Evolutionary conservation across 2,888 invertebrate genomes (phyloP).

Genomic region (Protophormia terraenovae): DNA sequence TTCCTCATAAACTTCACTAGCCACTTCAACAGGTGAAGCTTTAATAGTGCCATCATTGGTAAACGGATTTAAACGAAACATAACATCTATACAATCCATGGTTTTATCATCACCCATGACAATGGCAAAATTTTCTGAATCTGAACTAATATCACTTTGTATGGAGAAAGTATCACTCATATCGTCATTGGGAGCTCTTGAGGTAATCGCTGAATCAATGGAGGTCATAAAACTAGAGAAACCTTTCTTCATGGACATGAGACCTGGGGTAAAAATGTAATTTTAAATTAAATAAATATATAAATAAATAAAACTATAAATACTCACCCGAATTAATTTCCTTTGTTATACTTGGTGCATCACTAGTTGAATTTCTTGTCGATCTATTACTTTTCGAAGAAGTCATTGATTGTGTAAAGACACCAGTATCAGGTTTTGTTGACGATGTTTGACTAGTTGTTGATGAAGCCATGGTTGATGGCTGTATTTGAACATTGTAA

Average conservation of each 20-base stretch:
- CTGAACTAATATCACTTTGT: conserved; percentile 92
- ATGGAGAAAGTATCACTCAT: conserved; percentile 89
- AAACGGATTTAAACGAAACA: conserved; percentile 83
- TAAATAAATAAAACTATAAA: not conserved
- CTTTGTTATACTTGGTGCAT: conserved; percentile 80
- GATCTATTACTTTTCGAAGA: conserved; percentile 79
- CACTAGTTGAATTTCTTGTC: conserved; percentile 75
- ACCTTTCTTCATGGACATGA: conserved; percentile 91
- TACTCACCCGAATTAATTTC: conserved; percentile 82
- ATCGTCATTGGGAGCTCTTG: conserved; percentile 85
- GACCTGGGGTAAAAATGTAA: conserved; percentile 80
- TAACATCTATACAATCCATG: conserved; percentile 86
- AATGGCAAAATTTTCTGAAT: conserved; percentile 92
- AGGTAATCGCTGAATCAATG: conserved; percentile 90
- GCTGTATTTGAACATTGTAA: conserved; percentile 81
- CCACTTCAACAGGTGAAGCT: conserved; percentile 86
- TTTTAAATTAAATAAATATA: not conserved
- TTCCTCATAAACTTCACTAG: conserved; percentile 91
- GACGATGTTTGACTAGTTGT: conserved; percentile 76
- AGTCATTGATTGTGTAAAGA: conserved; percentile 74
- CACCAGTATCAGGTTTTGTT: conserved; percentile 77
- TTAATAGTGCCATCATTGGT: conserved; percentile 82
- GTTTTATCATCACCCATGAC: conserved; percentile 86
- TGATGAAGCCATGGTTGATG: conserved; percentile 77
- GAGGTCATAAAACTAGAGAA: conserved; percentile 92